phyloP scores from a whole-genome alignment of 1,140 invertebrate species.

The Limonius californicus region DNA sequence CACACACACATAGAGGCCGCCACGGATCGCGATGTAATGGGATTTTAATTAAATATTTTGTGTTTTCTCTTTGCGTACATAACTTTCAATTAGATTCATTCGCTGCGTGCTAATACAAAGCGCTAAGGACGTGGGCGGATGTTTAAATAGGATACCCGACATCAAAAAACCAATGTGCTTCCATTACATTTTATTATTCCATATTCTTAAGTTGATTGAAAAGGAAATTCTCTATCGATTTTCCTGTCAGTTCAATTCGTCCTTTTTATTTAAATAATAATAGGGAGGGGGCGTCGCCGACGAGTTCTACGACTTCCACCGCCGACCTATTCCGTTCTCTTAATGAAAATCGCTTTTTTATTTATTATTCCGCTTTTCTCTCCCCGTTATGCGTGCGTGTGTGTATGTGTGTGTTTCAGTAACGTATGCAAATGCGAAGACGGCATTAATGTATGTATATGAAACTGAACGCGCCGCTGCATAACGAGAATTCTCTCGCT shows the following conservation, averaged over 20 bases:
- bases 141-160: neutral
- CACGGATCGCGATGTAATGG: neutral
- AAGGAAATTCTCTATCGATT: neutral
- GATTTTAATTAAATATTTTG: conserved; percentile 1
- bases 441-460: too few species aligned
- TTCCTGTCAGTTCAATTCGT: neutral
- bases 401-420: too few species aligned
- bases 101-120: neutral
- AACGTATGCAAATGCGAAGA: too few species aligned
- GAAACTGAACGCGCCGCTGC: too few species aligned
- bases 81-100: neutral
- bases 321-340: too few species aligned
- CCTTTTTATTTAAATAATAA: neutral
- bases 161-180: neutral
- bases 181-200: neutral
- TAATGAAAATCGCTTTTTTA: too few species aligned
- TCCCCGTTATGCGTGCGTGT: too few species aligned
- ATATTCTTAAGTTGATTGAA: neutral
- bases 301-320: too few species aligned
- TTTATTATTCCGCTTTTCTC: too few species aligned
- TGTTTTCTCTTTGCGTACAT: neutral
- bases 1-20: too few species aligned
- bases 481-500: too few species aligned
- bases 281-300: neutral
- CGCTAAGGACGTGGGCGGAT: neutral